Percentiles rank a stretch among this genome's conserved stretches.
phyloP scores from a whole-genome alignment of 2,888 invertebrate species.

The Agriotes lineatus region DNA sequence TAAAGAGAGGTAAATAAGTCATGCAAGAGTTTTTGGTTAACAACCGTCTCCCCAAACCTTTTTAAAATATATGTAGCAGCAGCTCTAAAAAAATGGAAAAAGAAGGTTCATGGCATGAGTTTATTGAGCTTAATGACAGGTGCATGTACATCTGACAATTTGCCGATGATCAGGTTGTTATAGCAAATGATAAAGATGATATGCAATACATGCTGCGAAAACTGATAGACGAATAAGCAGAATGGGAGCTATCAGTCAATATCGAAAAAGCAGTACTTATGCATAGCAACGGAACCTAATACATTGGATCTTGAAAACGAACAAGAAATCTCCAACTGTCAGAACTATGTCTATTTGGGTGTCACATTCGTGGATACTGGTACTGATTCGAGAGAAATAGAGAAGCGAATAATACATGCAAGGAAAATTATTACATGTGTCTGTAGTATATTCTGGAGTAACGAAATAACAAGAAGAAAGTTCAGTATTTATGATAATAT shows the following conservation, averaged over 20 bases:
- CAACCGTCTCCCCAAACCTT: neutral
- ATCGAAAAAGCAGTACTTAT: neutral
- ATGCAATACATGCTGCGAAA: constrained; percentile 12
- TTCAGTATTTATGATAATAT: neutral
- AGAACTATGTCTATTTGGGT: neutral
- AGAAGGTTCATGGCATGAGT: constrained; percentile 6
- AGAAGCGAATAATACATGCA: constrained; percentile 6
- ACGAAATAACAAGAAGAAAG: neutral
- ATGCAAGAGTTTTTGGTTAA: neutral
- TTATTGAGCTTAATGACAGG: constrained; percentile 14
- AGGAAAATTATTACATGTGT: neutral
- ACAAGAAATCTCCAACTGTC: neutral
- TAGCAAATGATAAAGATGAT: constrained; percentile 9
- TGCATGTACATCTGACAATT: constrained; percentile 15
- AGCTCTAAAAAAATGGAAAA: constrained; percentile 5
- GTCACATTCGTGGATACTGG: neutral
- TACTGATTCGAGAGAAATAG: neutral
- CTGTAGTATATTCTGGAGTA: no score
- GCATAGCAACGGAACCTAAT: neutral
- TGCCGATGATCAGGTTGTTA: constrained; percentile 9
- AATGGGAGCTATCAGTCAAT: constrained; percentile 8
- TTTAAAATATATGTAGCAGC: neutral
- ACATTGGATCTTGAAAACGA: neutral
- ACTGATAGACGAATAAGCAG: constrained; percentile 8
- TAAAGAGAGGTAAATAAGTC: neutral